Evolutionary conservation across 2,797 vertebrate genomes (phyloP).

Genomic region (Pteronotus mesoamericanus): DNA sequence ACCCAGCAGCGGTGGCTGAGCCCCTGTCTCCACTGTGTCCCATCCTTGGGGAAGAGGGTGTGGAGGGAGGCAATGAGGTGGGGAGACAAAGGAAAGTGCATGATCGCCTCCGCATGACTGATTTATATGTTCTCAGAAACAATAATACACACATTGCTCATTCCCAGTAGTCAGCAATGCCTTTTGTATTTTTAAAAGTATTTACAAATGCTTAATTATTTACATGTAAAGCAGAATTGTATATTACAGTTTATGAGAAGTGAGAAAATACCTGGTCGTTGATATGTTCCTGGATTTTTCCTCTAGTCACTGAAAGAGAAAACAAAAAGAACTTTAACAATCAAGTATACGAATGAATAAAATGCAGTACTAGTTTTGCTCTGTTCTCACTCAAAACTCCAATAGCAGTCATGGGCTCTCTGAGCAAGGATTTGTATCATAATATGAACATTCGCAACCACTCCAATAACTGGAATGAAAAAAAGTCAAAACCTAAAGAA

Average conservation of each 20-base stretch:
- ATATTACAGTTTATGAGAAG: constrained; percentile 5
- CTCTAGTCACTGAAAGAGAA: constrained; percentile 82
- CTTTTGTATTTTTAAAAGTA: neutral
- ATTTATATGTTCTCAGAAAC: neutral
- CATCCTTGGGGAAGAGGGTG: neutral
- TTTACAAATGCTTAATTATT: constrained; percentile 22
- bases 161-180: neutral
- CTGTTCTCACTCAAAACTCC: neutral
- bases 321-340: constrained; percentile 59
- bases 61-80: neutral
- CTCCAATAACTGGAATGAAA: neutral
- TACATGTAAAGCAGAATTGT: neutral
- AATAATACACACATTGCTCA: neutral
- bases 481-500: neutral
- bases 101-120: neutral
- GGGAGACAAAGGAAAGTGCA: neutral
- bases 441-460: neutral
- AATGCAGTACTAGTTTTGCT: neutral
- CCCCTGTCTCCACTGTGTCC: neutral
- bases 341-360: constrained; percentile 1
- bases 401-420: neutral
- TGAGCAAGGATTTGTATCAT: neutral
- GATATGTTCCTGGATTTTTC: constrained; percentile 69
- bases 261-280: constrained; percentile 79
- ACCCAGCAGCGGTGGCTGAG: neutral